phyloP scores from a whole-genome alignment of 1,140 invertebrate genomes.

The Bombus haemorrhoidalis region DNA sequence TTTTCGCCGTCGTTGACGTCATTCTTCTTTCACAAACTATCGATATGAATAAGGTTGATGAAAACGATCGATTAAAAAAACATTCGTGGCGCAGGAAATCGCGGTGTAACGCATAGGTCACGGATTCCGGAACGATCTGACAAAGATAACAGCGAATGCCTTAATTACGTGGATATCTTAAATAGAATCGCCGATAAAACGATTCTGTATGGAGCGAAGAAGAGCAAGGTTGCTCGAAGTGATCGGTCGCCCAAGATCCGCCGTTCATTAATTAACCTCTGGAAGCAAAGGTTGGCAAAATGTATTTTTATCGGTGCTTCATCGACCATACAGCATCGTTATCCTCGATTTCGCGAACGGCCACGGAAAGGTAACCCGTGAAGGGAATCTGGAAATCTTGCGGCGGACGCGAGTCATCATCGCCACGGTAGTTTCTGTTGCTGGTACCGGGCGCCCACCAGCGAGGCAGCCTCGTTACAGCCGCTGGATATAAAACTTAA shows the following conservation, averaged over 20 bases:
- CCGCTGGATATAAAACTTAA: slow-evolving; percentile 72
- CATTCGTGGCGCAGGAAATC: not conserved
- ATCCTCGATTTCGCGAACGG: not conserved
- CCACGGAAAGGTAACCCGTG: not conserved
- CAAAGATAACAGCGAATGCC: slow-evolving; percentile 6
- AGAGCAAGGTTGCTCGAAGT: not conserved
- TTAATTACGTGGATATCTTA: slow-evolving; percentile 31
- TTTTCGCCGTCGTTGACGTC: not conserved
- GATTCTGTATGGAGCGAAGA: too few species aligned
- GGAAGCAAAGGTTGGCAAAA: slow-evolving; percentile 1
- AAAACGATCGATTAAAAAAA: not conserved
- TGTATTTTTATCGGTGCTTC: slow-evolving; percentile 10
- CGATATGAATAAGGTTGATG: not conserved
- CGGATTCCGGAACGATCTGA: not conserved
- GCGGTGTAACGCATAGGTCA: not conserved
- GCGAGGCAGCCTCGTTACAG: slow-evolving; percentile 60
- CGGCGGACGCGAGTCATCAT: slow-evolving; percentile 58
- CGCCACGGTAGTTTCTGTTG: slow-evolving; percentile 57
- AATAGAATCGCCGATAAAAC: slow-evolving; percentile 13
- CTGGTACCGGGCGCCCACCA: slow-evolving; percentile 58
- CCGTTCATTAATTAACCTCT: slow-evolving; percentile 31
- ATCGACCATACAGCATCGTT: not conserved
- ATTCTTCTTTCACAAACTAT: not conserved
- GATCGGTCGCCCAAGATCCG: not conserved
- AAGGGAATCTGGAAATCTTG: slow-evolving; percentile 2